Evolutionary conservation across 2,888 invertebrate species (phyloP), one percentile per base, ranked within the genome.

Genomic region (Drosophila dives): DNA sequence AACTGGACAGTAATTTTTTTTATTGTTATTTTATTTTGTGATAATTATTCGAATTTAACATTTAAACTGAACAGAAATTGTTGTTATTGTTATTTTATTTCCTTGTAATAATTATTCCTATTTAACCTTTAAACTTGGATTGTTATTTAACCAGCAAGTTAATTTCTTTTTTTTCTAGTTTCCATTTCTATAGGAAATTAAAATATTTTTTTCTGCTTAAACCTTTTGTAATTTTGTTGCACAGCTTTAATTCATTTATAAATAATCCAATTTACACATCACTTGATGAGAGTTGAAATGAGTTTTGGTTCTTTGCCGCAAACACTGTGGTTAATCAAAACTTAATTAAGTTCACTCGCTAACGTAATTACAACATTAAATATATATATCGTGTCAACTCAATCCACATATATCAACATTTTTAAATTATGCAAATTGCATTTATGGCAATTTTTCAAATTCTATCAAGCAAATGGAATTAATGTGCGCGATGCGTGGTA

Each of bases 391-490:
- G 67, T 68, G 38, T 54, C 56, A 61, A 34, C n/a, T 48, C 33
- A 68, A 64, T 64, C 36, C 32, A 32, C 38, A 33, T 20, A 34
- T 20, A 49, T 33, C 38, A 63, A 45, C 33, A 29, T 33, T 51
- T 62, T 76, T 58, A 70, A 75, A 75, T 80, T 87, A 85, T 87
- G 90, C 80, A 85, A 85, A 85, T 89, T 82, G 59, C 67, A 85
- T 85, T 82, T 80, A 74, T 71, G 68, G 45, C 59, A 42, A 64
- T 67, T 78, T 62, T 62, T 61, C 56, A 80, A 85, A 86, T 89
- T 83, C 83, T 73, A 88, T 85, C 83, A 86, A 64, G 83, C 77
- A 82, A 85, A 81, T 89, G 74, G 65, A 73, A 77, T 82, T 85
- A 67, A 70, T 63, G 81, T 71, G 79, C 62, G 70, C 63, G 80